phyloP scores from a whole-genome alignment of 2,113 vertebrate species.

The Tychaedon coryphoeus region DNA sequence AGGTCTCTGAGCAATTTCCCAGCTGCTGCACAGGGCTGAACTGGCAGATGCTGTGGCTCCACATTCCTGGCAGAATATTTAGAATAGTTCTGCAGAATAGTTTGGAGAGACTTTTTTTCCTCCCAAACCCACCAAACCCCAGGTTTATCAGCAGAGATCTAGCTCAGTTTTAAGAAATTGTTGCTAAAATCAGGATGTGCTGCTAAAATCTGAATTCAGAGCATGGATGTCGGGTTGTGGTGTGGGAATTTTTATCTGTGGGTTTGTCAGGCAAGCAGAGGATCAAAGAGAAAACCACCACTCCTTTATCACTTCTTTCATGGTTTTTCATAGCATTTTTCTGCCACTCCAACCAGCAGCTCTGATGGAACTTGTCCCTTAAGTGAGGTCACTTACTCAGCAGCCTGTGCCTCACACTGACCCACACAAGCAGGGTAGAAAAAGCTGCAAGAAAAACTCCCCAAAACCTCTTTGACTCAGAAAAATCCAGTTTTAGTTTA shows the following conservation, averaged over 20 bases:
- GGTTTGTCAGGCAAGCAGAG: background rate
- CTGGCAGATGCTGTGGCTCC: rapidly evolving
- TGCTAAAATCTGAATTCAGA: background rate
- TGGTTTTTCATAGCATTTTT: background rate
- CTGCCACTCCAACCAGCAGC: background rate
- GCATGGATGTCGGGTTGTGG: rapidly evolving
- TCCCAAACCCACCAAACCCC: background rate
- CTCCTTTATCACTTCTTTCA: background rate
- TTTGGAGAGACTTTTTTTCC: background rate
- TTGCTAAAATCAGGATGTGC: background rate
- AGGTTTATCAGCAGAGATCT: background rate
- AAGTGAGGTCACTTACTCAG: too few species aligned
- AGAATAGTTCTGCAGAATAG: background rate
- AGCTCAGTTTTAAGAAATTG: background rate
- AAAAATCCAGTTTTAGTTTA: background rate
- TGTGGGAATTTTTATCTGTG: background rate
- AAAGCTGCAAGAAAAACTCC: background rate
- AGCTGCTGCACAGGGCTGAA: background rate
- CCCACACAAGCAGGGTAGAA: background rate
- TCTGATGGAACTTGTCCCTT: background rate
- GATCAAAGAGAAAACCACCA: background rate
- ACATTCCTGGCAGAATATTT: background rate
- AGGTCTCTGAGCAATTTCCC: background rate
- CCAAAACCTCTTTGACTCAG: background rate
- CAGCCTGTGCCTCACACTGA: background rate